A percentile compares a stretch with the other conserved stretches of the same genome.
Conservation (phyloP, 1,140 invertebrate species). For the Mizuhopecten yessoensis region DNA sequence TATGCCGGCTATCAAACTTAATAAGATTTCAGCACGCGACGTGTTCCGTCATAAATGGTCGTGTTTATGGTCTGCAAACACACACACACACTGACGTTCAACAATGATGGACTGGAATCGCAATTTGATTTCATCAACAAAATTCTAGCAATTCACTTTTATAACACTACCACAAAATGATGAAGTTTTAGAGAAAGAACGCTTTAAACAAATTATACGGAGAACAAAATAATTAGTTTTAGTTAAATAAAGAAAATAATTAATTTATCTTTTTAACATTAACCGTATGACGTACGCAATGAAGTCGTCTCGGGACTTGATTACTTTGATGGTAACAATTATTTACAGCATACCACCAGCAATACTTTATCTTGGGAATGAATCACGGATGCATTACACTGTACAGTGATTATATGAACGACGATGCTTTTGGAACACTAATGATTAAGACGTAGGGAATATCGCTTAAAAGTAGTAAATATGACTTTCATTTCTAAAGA, state of each 20-base stretch:
- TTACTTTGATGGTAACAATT: background rate
- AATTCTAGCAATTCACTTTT: background rate
- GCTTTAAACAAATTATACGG: background rate
- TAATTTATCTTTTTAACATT: background rate
- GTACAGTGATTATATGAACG: no score
- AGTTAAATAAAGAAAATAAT: background rate
- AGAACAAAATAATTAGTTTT: background rate
- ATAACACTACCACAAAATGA: background rate
- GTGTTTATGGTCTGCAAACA: background rate
- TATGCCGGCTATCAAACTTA: background rate
- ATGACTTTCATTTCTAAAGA: no score
- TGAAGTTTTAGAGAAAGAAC: background rate
- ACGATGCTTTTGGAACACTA: no score
- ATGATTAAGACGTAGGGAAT: no score
- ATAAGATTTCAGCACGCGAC: slow-evolving; percentile 5
- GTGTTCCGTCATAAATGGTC: slow-evolving; percentile 5
- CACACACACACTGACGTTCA: background rate
- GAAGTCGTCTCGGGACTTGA: background rate
- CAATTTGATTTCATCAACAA: slow-evolving; percentile 3
- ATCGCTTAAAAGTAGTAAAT: no score
- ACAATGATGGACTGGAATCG: background rate
- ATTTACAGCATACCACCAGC: background rate
- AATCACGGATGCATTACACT: background rate
- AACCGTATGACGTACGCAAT: background rate
- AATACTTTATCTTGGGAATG: background rate